Conservation (phyloP, 2,888 invertebrate species). For the Tenthredo notha region DNA sequence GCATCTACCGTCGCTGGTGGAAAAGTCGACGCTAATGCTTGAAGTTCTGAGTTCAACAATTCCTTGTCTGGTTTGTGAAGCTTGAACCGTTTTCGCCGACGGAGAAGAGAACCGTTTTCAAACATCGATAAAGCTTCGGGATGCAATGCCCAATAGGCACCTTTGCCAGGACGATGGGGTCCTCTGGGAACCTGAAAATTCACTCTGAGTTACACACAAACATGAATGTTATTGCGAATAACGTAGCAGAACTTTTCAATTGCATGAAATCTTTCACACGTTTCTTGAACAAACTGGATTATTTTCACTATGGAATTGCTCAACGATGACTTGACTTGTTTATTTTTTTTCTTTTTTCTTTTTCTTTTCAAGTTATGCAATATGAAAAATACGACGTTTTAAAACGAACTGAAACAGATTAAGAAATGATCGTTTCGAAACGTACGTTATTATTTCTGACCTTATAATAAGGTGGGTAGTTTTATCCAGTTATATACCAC, state of each 20-base stretch:
- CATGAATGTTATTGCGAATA: not conserved
- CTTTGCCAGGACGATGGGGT: slow-evolving; percentile 90
- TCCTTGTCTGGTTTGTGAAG: slow-evolving; percentile 87
- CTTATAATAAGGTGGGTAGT: not conserved
- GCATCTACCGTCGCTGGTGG: slow-evolving; percentile 68
- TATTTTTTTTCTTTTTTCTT: no score
- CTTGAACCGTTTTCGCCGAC: slow-evolving; percentile 91
- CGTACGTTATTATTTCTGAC: not conserved
- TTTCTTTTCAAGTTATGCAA: not conserved
- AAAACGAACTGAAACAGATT: not conserved
- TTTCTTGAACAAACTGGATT: not conserved
- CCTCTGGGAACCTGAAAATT: slow-evolving; percentile 84
- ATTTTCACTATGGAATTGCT: not conserved
- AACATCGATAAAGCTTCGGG: slow-evolving; percentile 91
- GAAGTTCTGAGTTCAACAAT: slow-evolving; percentile 78
- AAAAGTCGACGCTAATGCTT: slow-evolving; percentile 75
- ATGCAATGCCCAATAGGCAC: slow-evolving; percentile 92
- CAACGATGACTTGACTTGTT: not conserved
- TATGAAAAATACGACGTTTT: not conserved
- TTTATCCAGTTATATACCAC: not conserved
- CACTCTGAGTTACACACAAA: not conserved
- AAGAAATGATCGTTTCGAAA: not conserved
- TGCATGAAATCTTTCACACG: not conserved
- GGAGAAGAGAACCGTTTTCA: slow-evolving; percentile 91
- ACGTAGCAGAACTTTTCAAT: not conserved